Percentiles rank a stretch among this genome's conserved stretches.
phyloP scores from a whole-genome alignment of 2,113 vertebrate species.

The Zosterops borbonicus region DNA sequence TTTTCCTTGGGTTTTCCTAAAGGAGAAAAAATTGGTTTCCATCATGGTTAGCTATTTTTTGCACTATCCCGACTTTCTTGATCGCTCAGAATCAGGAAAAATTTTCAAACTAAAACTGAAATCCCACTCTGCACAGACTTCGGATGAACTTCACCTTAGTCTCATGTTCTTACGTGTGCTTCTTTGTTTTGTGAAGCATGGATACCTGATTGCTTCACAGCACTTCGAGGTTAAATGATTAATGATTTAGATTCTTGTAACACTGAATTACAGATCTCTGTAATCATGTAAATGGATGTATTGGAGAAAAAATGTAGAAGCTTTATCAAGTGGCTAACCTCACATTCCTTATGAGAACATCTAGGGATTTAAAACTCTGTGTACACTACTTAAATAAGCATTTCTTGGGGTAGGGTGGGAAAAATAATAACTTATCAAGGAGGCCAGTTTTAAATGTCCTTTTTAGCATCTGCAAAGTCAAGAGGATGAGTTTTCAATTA shows the following conservation, averaged over 20 bases:
- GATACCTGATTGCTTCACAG: neutral
- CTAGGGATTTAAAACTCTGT: neutral
- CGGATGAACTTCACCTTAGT: neutral
- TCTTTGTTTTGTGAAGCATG: neutral
- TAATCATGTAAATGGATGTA: neutral
- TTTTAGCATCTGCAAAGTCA: neutral
- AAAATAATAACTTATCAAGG: neutral
- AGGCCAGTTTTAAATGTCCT: neutral
- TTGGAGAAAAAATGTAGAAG: neutral
- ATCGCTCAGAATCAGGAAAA: neutral
- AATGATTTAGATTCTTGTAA: neutral
- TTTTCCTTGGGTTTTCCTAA: neutral
- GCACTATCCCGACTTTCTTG: neutral
- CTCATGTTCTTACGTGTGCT: neutral
- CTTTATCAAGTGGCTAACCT: neutral
- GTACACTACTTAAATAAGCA: neutral
- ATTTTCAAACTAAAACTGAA: neutral
- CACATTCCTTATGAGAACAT: neutral
- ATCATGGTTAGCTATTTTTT: neutral
- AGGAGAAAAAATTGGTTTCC: neutral
- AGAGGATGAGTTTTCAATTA: neutral
- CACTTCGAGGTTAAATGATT: neutral
- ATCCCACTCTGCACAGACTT: neutral
- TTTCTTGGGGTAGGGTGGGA: neutral
- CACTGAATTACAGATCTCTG: neutral